These are phyloP conservation scores for Penaeus indicus DNA, from an alignment of 1,140 invertebrate species.

Conservation along the genomic window DNA sequence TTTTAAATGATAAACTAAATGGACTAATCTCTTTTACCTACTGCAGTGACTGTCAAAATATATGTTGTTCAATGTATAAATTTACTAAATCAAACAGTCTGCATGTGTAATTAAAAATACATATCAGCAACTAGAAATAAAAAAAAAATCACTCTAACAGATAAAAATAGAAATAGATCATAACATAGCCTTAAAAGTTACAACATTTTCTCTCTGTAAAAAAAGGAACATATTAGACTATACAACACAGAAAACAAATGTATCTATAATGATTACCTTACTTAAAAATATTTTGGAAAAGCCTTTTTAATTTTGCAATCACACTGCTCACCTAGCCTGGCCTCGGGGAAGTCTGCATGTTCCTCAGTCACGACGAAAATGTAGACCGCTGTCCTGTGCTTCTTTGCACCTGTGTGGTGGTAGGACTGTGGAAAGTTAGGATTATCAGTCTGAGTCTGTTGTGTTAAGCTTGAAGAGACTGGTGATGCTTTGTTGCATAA, in stretches of 20 bases:
- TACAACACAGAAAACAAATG: conserved; percentile 69
- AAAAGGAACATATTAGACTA: too few species aligned
- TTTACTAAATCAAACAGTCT: too few species aligned
- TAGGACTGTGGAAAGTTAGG: conserved; percentile 34
- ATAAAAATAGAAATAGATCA: too few species aligned
- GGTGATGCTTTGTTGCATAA: neutral
- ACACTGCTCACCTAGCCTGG: conserved; percentile 68
- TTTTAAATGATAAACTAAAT: too few species aligned
- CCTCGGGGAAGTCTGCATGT: conserved; percentile 94
- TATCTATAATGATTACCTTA: conserved; percentile 73
- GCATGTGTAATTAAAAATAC: too few species aligned
- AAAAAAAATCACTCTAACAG: too few species aligned
- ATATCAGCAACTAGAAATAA: too few species aligned
- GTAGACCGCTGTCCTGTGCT: conserved; percentile 92
- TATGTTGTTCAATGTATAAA: too few species aligned
- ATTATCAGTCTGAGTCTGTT: neutral
- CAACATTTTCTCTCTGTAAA: too few species aligned
- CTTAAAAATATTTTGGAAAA: neutral
- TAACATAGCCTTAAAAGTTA: too few species aligned
- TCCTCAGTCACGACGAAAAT: conserved; percentile 92
- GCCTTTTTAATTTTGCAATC: neutral
- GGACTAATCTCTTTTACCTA: too few species aligned
- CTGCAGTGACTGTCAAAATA: too few species aligned
- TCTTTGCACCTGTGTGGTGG: conserved; percentile 77
- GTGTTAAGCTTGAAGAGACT: neutral